phyloP scores from a whole-genome alignment of 2,888 invertebrate genomes.

The Synergus japonicus region DNA sequence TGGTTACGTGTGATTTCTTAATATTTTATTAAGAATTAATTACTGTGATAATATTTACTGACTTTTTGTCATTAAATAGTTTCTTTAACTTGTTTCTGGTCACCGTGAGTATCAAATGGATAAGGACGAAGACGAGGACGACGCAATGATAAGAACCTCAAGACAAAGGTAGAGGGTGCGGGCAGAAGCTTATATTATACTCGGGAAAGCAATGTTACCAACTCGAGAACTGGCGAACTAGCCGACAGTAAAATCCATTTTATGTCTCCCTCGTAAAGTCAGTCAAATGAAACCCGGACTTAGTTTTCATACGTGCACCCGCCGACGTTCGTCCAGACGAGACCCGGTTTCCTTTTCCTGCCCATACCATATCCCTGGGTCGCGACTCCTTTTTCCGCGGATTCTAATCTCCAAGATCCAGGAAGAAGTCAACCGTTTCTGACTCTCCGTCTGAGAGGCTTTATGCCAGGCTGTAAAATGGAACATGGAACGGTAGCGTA shows the following conservation, averaged over 20 bases:
- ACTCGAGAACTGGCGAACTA: constrained; percentile 76
- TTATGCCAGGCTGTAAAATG: constrained; percentile 8
- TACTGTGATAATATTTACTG: too few relatives aligned
- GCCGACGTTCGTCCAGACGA: constrained; percentile 54
- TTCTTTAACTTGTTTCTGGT: background rate
- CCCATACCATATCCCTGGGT: background rate
- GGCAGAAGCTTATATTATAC: constrained; percentile 64
- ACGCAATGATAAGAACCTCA: constrained; percentile 38
- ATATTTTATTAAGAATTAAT: background rate
- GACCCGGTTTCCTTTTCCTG: constrained; percentile 42
- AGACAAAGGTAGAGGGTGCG: constrained; percentile 46
- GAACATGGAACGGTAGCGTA: constrained; percentile 1
- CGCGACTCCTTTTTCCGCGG: constrained; percentile 38
- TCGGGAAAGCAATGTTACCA: constrained; percentile 74
- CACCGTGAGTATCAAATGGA: constrained; percentile 4
- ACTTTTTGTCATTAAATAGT: background rate
- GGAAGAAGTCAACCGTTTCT: constrained; percentile 10
- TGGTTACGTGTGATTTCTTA: too few relatives aligned
- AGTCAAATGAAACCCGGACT: constrained; percentile 76
- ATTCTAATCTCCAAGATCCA: constrained; percentile 30
- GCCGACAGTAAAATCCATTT: constrained; percentile 77
- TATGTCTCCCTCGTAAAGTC: constrained; percentile 76
- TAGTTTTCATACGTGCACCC: constrained; percentile 75
- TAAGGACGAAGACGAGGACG: constrained; percentile 41
- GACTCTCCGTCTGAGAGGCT: constrained; percentile 8